Percentiles rank a stretch among this genome's conserved stretches.
phyloP scores from a whole-genome alignment of 1,140 invertebrate species.

The Drosophila baimaii region DNA sequence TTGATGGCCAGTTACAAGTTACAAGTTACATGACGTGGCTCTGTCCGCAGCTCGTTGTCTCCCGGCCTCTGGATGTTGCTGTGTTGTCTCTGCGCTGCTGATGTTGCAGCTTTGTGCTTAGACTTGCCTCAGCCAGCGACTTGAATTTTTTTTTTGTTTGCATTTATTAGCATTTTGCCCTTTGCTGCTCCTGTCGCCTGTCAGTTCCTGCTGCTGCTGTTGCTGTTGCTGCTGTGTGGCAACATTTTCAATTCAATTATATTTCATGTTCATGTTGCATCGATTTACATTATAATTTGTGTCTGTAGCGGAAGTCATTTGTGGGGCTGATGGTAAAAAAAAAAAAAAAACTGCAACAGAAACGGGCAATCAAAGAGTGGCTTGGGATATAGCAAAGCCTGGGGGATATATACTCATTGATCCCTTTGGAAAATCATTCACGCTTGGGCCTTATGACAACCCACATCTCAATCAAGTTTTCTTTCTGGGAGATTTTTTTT shows the following conservation, averaged over 20 bases:
- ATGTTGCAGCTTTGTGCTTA: conserved; percentile 71
- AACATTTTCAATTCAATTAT: conserved; percentile 82
- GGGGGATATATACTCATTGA: conserved; percentile 1
- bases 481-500: conserved; percentile 24
- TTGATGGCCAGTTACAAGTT: conserved; percentile 72
- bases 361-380: conserved; percentile 24
- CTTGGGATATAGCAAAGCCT: neutral
- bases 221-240: conserved; percentile 69
- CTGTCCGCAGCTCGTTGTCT: conserved; percentile 56
- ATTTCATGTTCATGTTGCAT: conserved; percentile 82
- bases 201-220: conserved; percentile 50
- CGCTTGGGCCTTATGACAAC: conserved; percentile 31
- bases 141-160: conserved; percentile 53
- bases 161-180: conserved; percentile 82
- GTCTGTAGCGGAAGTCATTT: conserved; percentile 79
- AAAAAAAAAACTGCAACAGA: conserved; percentile 5
- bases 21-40: conserved; percentile 76
- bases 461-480: conserved; percentile 69
- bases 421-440: conserved; percentile 17
- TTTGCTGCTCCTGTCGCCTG: conserved; percentile 63
- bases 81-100: conserved; percentile 37
- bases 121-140: conserved; percentile 31
- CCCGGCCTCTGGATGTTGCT: conserved; percentile 21
- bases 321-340: too few species aligned
- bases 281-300: conserved; percentile 83